Evolutionary conservation across 2,113 vertebrate species (phyloP).

Genomic region (Thymallus thymallus): DNA sequence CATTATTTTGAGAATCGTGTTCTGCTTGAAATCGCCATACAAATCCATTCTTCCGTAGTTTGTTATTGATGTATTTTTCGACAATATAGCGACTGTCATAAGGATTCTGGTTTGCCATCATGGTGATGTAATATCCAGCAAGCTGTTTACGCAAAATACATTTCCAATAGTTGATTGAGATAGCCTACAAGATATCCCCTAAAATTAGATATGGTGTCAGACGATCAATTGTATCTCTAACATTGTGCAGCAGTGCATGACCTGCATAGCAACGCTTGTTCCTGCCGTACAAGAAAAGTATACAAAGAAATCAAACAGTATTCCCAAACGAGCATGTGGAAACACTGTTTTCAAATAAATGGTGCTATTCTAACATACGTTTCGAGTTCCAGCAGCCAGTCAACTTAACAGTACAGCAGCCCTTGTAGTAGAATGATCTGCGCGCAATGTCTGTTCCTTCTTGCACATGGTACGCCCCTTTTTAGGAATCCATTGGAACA

Average conservation of each 20-base stretch:
- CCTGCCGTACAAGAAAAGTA: not conserved
- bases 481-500: not conserved
- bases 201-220: not conserved
- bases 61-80: slow-evolving; percentile 59
- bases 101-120: slow-evolving; percentile 13
- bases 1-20: slow-evolving; percentile 36
- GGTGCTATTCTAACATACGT: not conserved
- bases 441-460: not conserved
- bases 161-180: not conserved
- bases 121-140: not conserved
- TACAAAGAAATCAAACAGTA: not conserved
- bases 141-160: not conserved
- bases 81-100: slow-evolving; percentile 63
- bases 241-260: not conserved
- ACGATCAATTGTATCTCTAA: not conserved
- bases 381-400: not conserved
- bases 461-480: slow-evolving; percentile 3
- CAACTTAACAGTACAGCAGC: not conserved
- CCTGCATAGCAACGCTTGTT: not conserved
- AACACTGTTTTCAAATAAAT: not conserved
- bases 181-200: not conserved
- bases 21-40: slow-evolving; percentile 49
- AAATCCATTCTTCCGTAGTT: slow-evolving; percentile 55
- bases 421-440: not conserved
- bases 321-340: not conserved